Evolutionary conservation across 2,888 invertebrate species (phyloP).

Genomic region (Dermolepida albohirtum): DNA sequence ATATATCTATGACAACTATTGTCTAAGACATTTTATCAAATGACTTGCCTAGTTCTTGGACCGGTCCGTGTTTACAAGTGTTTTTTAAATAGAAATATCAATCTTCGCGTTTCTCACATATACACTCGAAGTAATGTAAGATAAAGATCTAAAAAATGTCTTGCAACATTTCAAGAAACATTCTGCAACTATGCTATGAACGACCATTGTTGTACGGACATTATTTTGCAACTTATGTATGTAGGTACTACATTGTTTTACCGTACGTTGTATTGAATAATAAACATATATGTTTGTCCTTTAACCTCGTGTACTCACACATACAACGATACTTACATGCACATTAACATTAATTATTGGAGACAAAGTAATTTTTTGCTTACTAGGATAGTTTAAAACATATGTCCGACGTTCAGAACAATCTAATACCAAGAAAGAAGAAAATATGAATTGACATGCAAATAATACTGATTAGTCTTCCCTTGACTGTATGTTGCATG

Average conservation of each 20-base stretch:
- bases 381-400: slow-evolving; percentile 18
- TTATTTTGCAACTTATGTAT: slow-evolving; percentile 37
- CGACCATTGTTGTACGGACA: slow-evolving; percentile 37
- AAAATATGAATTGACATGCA: slow-evolving; percentile 2
- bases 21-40: slow-evolving; percentile 27
- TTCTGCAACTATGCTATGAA: slow-evolving; percentile 35
- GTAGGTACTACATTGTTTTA: slow-evolving; percentile 39
- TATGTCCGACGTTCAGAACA: slow-evolving; percentile 2
- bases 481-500: slow-evolving; percentile 1
- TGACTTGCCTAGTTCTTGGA: slow-evolving; percentile 31
- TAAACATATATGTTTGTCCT: slow-evolving; percentile 34
- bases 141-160: slow-evolving; percentile 34
- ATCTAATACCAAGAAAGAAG: neutral
- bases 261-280: slow-evolving; percentile 33
- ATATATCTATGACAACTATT: slow-evolving; percentile 10
- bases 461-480: slow-evolving; percentile 28
- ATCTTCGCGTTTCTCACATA: slow-evolving; percentile 30
- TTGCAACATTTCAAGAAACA: slow-evolving; percentile 38
- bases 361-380: slow-evolving; percentile 17
- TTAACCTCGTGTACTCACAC: slow-evolving; percentile 32
- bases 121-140: slow-evolving; percentile 18
- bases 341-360: slow-evolving; percentile 13
- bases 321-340: neutral
- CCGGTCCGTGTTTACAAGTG: slow-evolving; percentile 18
- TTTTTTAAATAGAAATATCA: slow-evolving; percentile 37